A percentile compares a stretch with the other conserved stretches of the same genome.
Evolutionary conservation across 1,140 invertebrate species (phyloP).

Genomic region (Aphidius gifuensis): DNA sequence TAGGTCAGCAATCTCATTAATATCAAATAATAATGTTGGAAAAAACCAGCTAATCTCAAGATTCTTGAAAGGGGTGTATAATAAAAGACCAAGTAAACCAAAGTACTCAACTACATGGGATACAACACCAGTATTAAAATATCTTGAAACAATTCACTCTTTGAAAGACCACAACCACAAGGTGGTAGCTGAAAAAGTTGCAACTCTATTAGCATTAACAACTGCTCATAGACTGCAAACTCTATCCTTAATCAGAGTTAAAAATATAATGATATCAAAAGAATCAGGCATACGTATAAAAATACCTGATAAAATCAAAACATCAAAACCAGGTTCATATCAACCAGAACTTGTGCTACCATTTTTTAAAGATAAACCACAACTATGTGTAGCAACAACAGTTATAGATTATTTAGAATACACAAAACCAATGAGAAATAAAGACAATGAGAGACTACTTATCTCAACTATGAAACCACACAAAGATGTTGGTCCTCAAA

Average conservation of each 20-base stretch:
- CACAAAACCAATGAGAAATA: constrained; percentile 10
- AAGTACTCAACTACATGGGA: constrained; percentile 38
- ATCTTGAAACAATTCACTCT: constrained; percentile 25
- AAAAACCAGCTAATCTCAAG: constrained; percentile 28
- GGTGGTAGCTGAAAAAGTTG: constrained; percentile 28
- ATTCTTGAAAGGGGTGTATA: constrained; percentile 35
- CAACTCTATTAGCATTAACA: constrained; percentile 26
- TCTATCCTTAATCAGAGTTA: constrained; percentile 27
- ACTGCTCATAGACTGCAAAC: constrained; percentile 34
- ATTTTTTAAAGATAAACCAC: constrained; percentile 20
- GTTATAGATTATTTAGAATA: constrained; percentile 23
- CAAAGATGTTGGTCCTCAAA: constrained; percentile 22
- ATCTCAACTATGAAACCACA: constrained; percentile 23
- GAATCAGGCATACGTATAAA: constrained; percentile 18
- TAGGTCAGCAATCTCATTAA: constrained; percentile 26
- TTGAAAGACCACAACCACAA: constrained; percentile 20
- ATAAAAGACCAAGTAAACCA: constrained; percentile 28
- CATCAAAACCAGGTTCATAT: constrained; percentile 25
- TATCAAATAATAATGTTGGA: constrained; percentile 17
- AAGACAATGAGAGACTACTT: constrained; percentile 19
- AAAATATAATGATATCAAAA: constrained; percentile 20
- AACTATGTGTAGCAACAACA: constrained; percentile 24
- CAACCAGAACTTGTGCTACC: constrained; percentile 27
- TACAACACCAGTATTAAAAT: constrained; percentile 30
- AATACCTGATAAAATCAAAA: constrained; percentile 28